A percentile compares a stretch with the other conserved stretches of the same genome.
These are phyloP conservation scores for Phallusia fumigata DNA, from an alignment of 23 tunicate species.

Conservation along the genomic window DNA sequence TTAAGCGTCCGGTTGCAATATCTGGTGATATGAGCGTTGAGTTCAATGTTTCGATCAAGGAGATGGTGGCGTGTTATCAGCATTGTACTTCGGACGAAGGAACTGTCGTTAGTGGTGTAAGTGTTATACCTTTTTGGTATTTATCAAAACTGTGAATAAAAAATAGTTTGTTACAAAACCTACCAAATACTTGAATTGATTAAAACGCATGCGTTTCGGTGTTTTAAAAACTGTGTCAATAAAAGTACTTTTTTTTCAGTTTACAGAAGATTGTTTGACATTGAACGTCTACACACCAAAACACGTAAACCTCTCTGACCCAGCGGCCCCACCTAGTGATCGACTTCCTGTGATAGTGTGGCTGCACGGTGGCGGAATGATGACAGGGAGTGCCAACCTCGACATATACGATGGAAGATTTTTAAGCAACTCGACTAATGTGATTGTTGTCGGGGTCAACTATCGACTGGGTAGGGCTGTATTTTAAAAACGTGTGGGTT, in stretches of 20 bases:
- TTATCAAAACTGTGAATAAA: no score
- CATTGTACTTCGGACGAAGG: background rate
- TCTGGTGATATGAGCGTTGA: background rate
- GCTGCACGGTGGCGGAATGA: slow-evolving; percentile 88
- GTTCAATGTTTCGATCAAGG: background rate
- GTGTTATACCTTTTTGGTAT: background rate
- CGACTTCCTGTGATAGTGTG: slow-evolving; percentile 79
- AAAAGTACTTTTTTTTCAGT: slow-evolving; percentile 23
- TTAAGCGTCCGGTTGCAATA: background rate
- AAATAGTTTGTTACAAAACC: no score
- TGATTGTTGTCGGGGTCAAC: slow-evolving; percentile 72
- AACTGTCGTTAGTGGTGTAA: background rate
- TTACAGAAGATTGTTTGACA: slow-evolving; percentile 71
- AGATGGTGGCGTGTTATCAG: background rate
- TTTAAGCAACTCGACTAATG: slow-evolving; percentile 48
- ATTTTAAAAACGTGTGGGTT: no score
- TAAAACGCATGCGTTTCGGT: no score
- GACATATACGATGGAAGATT: slow-evolving; percentile 69
- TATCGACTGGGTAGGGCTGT: slow-evolving; percentile 84
- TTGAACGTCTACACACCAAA: slow-evolving; percentile 70
- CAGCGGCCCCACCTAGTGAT: slow-evolving; percentile 47
- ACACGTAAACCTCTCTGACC: slow-evolving; percentile 38
- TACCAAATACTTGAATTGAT: no score
- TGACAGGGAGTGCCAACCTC: slow-evolving; percentile 49
- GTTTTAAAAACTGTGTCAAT: no score